Conservation (phyloP, 2,113 vertebrate genomes). For the Panurus biarmicus region DNA sequence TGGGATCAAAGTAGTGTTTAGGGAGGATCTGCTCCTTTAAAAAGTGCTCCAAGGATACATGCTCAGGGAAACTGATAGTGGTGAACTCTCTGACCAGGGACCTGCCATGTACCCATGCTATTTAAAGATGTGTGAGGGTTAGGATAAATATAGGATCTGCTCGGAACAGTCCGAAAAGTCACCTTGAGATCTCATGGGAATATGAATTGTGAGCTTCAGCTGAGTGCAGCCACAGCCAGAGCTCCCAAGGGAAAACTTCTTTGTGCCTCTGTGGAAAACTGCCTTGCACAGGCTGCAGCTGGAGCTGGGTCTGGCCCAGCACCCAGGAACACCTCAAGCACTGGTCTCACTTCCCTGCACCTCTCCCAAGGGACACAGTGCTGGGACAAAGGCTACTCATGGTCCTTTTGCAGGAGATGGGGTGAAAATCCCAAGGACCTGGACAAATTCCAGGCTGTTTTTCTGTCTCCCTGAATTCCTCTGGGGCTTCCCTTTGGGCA, state of each 20-base stretch:
- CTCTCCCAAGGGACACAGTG: fast-evolving
- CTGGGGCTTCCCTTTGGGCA: neutral
- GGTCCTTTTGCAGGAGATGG: neutral
- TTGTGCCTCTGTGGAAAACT: fast-evolving
- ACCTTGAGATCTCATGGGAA: neutral
- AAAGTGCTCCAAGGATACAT: neutral
- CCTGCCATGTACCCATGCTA: neutral
- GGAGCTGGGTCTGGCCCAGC: neutral
- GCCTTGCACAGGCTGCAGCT: fast-evolving
- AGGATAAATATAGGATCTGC: constrained; percentile 2
- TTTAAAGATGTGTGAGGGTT: constrained; percentile 5
- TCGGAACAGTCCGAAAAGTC: fast-evolving
- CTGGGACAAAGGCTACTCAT: neutral
- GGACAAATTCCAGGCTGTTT: neutral
- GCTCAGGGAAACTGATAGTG: neutral
- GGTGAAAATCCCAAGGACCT: neutral
- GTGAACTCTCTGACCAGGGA: neutral
- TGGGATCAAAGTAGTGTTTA: neutral
- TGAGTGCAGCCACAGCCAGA: neutral
- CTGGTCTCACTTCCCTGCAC: neutral
- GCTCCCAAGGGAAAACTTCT: neutral
- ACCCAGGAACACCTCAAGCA: neutral
- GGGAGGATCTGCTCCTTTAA: neutral
- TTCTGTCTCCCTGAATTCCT: neutral
- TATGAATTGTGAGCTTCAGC: neutral